Conservation (phyloP, 2,797 vertebrate genomes). For the Rhincodon typus region DNA sequence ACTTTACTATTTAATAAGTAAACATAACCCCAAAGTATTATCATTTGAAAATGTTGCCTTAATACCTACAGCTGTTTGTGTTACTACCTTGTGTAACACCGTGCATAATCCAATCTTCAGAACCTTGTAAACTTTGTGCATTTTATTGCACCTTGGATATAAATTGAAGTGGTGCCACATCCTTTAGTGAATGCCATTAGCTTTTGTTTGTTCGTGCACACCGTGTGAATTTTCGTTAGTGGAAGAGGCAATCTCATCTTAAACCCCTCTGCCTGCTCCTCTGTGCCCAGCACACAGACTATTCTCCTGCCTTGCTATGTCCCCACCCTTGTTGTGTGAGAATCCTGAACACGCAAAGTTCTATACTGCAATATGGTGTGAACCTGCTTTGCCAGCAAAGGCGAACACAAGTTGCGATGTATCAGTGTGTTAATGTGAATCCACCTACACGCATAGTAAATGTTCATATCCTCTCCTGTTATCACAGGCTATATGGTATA, state of each 20-base stretch:
- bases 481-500: slow-evolving; percentile 48
- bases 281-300: not conserved
- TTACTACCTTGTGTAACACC: not conserved
- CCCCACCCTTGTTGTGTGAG: not conserved
- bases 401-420: too few species aligned
- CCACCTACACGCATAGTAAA: not conserved
- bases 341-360: not conserved
- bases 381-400: too few species aligned
- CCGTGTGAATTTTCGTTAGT: not conserved
- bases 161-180: not conserved
- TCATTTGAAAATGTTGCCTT: not conserved
- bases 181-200: not conserved
- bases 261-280: not conserved
- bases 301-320: not conserved
- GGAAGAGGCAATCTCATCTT: not conserved
- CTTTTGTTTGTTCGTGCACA: not conserved
- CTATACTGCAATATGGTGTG: not conserved
- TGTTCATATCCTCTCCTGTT: not conserved
- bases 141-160: not conserved
- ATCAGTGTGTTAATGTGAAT: not conserved
- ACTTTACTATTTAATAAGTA: not conserved
- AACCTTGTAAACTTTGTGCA: not conserved
- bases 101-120: not conserved
- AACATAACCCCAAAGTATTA: not conserved
- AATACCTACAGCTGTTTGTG: not conserved